Base-by-base conservation (phyloP, 30 jellyfish, hydroid and myxozoan genomes). In the Cassiopea xamachana region DNA sequence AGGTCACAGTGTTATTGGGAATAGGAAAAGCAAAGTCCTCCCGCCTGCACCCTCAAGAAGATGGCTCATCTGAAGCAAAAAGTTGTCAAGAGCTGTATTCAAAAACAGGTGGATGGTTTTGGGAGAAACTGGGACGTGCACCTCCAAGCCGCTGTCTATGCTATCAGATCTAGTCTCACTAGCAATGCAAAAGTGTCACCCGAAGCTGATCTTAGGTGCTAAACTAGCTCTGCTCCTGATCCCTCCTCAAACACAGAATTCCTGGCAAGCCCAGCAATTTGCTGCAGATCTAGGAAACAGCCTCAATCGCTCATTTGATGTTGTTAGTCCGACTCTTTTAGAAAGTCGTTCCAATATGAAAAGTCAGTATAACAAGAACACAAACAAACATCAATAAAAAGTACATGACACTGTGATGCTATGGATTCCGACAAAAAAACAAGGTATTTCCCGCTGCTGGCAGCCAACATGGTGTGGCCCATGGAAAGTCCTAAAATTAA, bases 401-500 rank as follows among this genome's bases (percentile, higher is more conserved):
- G 90, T 45, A 12, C 48, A 68, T 81, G 81, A 81, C 44, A 81
- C 90, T 17, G 90, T 81, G 5, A 81, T 81, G 80, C 68, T 81
- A 16, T 81, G 90, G 90, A 59, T 51, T 3, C 80, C 90, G 8
- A 4, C 81, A 0, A 49, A n/a, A n/a, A 61, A 81, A 46, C 62
- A 58, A 39, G 81, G 90, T 46, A 68, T 81, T 10, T 81, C 90
- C 60, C 90, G 90, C 48, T 81, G 90, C 61, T 81, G 83, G 83
- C 90, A 81, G 60, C 90, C 80, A 16, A 81, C 55, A 60, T 81
- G 90, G 90, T 81, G 84, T 81, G 90, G 89, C 48, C 90, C 90
- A 55, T 44, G 73, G 73, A 50, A 47, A 78, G 60, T 47, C 78
- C 8, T 69, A 69, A 69, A 69, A 55, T 55, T 55, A 55, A 19